Base-by-base conservation (phyloP, 2,888 invertebrate species). In the Linyphia triangularis region DNA sequence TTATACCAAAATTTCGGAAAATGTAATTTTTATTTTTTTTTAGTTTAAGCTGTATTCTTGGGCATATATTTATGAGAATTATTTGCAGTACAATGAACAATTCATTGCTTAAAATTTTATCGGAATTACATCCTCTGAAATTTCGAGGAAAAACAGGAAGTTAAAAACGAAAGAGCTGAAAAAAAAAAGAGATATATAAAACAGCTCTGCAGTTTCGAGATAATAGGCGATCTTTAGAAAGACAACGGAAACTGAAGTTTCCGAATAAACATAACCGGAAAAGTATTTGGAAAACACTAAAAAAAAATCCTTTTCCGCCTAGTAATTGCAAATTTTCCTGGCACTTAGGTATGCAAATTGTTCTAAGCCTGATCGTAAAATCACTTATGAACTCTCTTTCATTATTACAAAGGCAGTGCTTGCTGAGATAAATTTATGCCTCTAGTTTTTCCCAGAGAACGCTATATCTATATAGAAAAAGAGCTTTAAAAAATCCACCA, bases 121-220 rank as follows among this genome's bases (percentile, higher is more conserved):
- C 33, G 33, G 9, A 33, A 33, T 6, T 33, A 4, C 33, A 33
- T 9, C 33, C 43, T 16, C 43, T 16, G 16, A 43, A 43, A 43
- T 43, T 43, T 10, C 16, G 3, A 43, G 7, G 3, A 43, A 9
- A 16, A 43, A 16, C 9, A 43, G 43, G 33, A 33, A 33, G 33
- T 9, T 33, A 33, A 33, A 33, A 33, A 69, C 75, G 97, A 96
- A 92, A 97, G 96, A 97, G 97, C 95, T 86, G 94, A 88, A 89
- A 84, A 65, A 78, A 75, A 65, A 43, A 40, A 75, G 40, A 81
- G 10, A 22, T 13, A 70, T 57, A 69, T 67, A 69, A 70, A 81
- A 30, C 24, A 24, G 59, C 59, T 57, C 59, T 57, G 59, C 57
- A 26, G 70, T 81, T 81, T 40, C 30, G 4, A 30, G 61, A 72